Base-by-base conservation (phyloP, 2,113 vertebrate species). In the Bujurquina vittata region DNA sequence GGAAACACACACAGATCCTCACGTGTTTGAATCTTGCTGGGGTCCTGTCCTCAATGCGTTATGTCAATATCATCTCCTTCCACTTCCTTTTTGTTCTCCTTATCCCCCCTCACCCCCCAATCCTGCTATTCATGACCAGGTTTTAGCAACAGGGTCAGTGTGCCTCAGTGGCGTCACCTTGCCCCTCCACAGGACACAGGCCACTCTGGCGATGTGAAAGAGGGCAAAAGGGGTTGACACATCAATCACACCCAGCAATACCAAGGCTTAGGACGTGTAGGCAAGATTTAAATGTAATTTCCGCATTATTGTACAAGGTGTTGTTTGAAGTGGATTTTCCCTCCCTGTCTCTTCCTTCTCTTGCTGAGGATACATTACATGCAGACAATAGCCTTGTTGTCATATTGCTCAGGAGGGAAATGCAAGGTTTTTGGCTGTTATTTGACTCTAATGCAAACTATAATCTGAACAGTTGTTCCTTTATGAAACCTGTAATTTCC, bases 111-210 rank as follows among this genome's bases (percentile, higher is more conserved):
- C 75, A 5, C 49, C 54, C 46, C 55, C 61, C 55, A 12, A 5
- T 33, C 23, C 49, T 10, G 17, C 61, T 37, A 75, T 60, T 40
- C 60, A 76, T 43, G 3, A 75, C 57, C 59, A 76, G 75, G 87
- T 92, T 87, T 88, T 89, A 94, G 96, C 95, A 96, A 94, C 90
- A 85, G 92, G 81, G 91, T 92, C 92, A 94, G 91, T 95, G 94
- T 96, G 92, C 88, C 61, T 81, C 67, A 35, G 89, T 94, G 94
- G 94, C 95, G 91, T 95, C 88, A 94, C 84, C 86, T 94, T 88
- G 89, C 91, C 94, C 91, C 90, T 80, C 92, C 79, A 56, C 77
- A 58, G 94, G 90, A 94, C 90, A 95, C 94, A 86, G 79, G 87
- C 83, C 84, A 90, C 92, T 95, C 95, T 95, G 94, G 93, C 22